Base-by-base conservation (phyloP, 2,888 invertebrate genomes). In the Caenorhabditis panamensis region DNA sequence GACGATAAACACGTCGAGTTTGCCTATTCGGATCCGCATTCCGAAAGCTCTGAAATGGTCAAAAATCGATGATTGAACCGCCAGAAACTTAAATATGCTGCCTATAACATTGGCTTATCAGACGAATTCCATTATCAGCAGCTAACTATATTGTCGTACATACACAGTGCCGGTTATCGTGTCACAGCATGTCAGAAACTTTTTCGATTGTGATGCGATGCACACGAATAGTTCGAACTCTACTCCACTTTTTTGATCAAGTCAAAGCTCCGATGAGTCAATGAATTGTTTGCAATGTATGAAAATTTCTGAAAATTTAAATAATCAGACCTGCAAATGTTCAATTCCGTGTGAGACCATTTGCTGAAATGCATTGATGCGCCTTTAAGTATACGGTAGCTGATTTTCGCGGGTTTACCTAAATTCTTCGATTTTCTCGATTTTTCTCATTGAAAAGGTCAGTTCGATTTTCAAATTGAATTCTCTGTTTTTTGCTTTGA, bases 91-190 rank as follows among this genome's bases (percentile, higher is more conserved):
- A 63, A 77, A 68, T 77, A 69, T 64, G 69, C 64, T 77, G 56
- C 69, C 77, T 69, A 69, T 69, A n/a, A 63, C 59, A 18, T 31
- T 62, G 64, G 47, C 58, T 66, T 75, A 67, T 66, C 75, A 47
- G 22, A 28, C 20, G 31, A 22, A 54, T 49, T 66, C 51, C 24
- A 26, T 69, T 77, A 77, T 77, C 77, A 77, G 69, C 63, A 69
- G 64, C 59, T 77, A 77, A 77, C 77, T 77, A 77, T 77, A 73
- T 73, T 73, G 73, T 66, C 58, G 73, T n/a, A n/a, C n/a, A n/a
- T 59, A 63, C 54, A 62, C 54, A 54, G 26, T 26, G 24, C 28
- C 53, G 61, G 44, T 28, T 53, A 41, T 41, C 20, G 31, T 26
- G 54, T 22, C 44, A 61, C 20, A 24, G 31, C 31, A 41, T 22